phyloP scores from a whole-genome alignment of 2,113 vertebrate genomes.

The Stigmatopora argus region DNA sequence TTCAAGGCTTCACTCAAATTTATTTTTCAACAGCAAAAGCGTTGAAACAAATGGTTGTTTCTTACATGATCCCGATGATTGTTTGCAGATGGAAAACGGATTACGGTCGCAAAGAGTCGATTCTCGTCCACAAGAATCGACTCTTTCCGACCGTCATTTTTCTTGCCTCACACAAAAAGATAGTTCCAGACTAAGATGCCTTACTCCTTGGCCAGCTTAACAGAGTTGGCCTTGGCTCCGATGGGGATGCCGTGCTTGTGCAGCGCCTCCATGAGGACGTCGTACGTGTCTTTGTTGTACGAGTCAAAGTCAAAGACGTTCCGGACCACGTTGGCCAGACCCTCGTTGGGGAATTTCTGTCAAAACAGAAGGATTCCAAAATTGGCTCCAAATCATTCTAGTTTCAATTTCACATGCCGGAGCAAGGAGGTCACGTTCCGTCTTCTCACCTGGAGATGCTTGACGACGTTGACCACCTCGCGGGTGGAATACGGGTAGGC shows the following conservation, averaged over 20 bases:
- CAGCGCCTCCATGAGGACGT: conserved; percentile 82
- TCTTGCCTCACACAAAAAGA: too few species aligned
- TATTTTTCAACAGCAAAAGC: conserved; percentile 1
- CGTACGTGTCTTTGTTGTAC: conserved; percentile 86
- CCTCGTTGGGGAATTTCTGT: conserved; percentile 92
- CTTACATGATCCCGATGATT: too few species aligned
- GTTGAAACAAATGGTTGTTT: too few species aligned
- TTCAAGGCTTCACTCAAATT: conserved; percentile 22
- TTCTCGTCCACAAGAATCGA: too few species aligned
- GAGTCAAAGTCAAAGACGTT: conserved; percentile 98
- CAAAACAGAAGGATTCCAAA: too few species aligned
- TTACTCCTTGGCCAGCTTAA: conserved; percentile 98
- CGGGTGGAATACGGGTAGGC: conserved; percentile 96
- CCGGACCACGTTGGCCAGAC: conserved; percentile 85
- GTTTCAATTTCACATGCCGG: too few species aligned
- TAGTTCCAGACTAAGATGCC: conserved; percentile 41
- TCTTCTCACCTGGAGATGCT: conserved; percentile 86
- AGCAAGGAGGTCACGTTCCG: not conserved
- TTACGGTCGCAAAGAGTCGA: too few species aligned
- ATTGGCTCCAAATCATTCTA: too few species aligned
- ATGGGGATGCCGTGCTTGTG: conserved; percentile 94
- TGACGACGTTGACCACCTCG: conserved; percentile 96
- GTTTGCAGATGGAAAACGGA: too few species aligned
- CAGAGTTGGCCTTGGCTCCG: conserved; percentile 84
- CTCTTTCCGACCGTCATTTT: too few species aligned